Conservation (phyloP, 2,888 invertebrate species). For the Ferrisia virgata region DNA sequence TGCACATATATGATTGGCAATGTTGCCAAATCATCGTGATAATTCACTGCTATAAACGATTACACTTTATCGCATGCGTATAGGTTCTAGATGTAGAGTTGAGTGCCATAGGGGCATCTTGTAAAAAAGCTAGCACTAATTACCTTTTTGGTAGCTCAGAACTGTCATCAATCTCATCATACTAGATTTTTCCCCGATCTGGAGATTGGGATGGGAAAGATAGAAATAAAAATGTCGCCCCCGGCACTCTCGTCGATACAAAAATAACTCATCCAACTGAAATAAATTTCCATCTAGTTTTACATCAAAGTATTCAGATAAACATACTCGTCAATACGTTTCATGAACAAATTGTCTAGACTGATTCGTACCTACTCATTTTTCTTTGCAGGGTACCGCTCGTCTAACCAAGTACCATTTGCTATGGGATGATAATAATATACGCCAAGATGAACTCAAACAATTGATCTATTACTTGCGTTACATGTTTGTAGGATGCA, state of each 20-base stretch:
- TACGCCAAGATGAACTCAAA: constrained; percentile 72
- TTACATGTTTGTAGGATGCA: constrained; percentile 80
- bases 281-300: constrained; percentile 83
- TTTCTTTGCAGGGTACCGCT: constrained; percentile 67
- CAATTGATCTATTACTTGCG: constrained; percentile 77
- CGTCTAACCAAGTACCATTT: constrained; percentile 83
- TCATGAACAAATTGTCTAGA: background rate
- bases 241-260: constrained; percentile 84
- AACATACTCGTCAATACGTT: too few species aligned
- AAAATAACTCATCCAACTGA: constrained; percentile 81
- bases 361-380: background rate
- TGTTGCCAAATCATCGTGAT: background rate
- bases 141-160: constrained; percentile 91
- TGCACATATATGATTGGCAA: background rate
- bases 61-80: too few species aligned
- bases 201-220: constrained; percentile 53
- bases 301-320: constrained; percentile 58
- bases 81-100: constrained; percentile 67
- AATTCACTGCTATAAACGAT: background rate
- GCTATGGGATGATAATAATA: constrained; percentile 72
- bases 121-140: constrained; percentile 69
- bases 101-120: constrained; percentile 70
- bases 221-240: constrained; percentile 65
- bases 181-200: constrained; percentile 65
- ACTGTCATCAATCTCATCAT: constrained; percentile 95